Evolutionary conservation across 2,888 invertebrate species (phyloP).

Genomic region (Candidula unifasciata): DNA sequence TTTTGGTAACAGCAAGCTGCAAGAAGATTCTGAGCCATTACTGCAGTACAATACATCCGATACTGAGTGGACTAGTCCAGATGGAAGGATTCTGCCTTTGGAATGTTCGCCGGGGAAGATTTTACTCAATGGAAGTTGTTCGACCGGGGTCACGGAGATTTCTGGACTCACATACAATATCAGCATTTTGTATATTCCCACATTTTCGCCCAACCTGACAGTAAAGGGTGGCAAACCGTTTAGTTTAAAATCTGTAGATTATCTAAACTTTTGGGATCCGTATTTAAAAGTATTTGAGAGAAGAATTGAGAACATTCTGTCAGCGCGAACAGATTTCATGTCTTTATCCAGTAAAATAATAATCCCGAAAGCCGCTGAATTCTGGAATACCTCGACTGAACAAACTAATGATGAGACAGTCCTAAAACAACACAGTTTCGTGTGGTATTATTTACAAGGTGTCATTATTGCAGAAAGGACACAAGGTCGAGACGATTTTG

Average conservation of each 20-base stretch:
- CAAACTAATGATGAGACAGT: too few relatives aligned
- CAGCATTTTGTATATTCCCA: background rate
- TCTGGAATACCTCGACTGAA: too few relatives aligned
- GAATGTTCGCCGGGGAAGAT: conserved; percentile 25
- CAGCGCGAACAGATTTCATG: too few relatives aligned
- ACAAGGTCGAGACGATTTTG: background rate
- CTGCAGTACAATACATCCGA: background rate
- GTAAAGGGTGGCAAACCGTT: background rate
- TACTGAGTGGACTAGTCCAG: background rate
- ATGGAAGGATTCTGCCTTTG: conserved; percentile 15
- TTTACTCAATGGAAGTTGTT: background rate
- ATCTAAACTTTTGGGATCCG: too few relatives aligned
- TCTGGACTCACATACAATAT: conserved; percentile 23
- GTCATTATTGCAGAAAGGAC: background rate
- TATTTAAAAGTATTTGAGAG: too few relatives aligned
- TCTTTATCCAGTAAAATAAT: too few relatives aligned
- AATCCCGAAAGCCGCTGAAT: too few relatives aligned
- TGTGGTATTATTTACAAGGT: background rate
- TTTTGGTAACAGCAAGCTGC: background rate
- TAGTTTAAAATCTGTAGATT: too few relatives aligned
- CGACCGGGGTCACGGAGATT: background rate
- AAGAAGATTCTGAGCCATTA: background rate
- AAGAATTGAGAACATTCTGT: too few relatives aligned
- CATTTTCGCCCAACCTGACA: background rate
- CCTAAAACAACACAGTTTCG: too few relatives aligned